Base-by-base conservation (phyloP, 2,888 invertebrate genomes). In the Acleris laterana region DNA sequence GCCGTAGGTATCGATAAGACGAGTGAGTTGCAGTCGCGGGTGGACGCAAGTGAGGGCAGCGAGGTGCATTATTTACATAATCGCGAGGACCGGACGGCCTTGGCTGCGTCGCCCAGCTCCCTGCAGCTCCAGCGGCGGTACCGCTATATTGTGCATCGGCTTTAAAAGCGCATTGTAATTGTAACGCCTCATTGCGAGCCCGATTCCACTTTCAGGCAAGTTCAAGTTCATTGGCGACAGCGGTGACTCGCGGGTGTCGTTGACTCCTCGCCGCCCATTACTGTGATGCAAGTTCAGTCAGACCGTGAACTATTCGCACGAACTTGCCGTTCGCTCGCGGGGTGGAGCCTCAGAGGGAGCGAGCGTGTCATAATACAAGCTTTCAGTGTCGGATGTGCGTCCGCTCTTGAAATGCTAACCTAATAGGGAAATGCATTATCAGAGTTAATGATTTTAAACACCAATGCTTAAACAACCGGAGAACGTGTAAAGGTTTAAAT, bases 51-150 rank as follows among this genome's bases (percentile, higher is more conserved):
- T 61, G 69, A 69, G 71, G 71, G 72, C 70, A 74, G 70, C 78
- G 77, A 72, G 76, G 75, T 79, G 80, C 80, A 82, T 82, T 87
- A 88, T 89, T 89, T 88, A 88, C 87, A 88, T 88, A 88, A 88
- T 84, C 83, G 82, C 81, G 75, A 78, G 74, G 81, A 88, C 86
- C 80, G 82, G 85, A 74, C 83, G 88, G 74, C 88, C 89, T 89
- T 89, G 88, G 83, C 73, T 79, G 49, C 49, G 20, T 49, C 76
- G 73, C 76, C 78, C 70, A 78, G 73, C 76, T 78, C 72, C 70
- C 72, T 71, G 76, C 72, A 46, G 46, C 71, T 71, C 71, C 74
- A 76, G 70, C 71, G 73, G 73, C 74, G 74, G 64, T 72, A 73
- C 72, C 71, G 72, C 71, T 68, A 68, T 57, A 63, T 68, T 51